phyloP scores from a whole-genome alignment of 1,140 invertebrate genomes.

The Whitmania pigra region DNA sequence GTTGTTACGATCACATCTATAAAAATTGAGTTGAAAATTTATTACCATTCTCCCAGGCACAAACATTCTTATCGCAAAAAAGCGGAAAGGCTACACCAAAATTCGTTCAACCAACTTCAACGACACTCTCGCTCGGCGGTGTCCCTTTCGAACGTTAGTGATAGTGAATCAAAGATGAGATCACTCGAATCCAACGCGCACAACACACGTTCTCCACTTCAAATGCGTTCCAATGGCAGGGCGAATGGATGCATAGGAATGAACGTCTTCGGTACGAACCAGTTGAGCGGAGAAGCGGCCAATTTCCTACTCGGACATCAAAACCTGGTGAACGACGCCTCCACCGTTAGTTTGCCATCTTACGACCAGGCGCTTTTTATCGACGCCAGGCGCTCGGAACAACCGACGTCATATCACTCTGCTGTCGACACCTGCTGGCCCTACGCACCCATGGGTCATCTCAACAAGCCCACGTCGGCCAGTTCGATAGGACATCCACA shows the following conservation, averaged over 20 bases:
- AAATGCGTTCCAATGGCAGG: neutral
- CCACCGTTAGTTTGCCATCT: neutral
- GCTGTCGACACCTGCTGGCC: too few species aligned
- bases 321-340: neutral
- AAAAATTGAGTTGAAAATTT: neutral
- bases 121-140: neutral
- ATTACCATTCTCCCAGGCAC: slow-evolving; percentile 24
- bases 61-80: slow-evolving; percentile 39
- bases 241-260: slow-evolving; percentile 3
- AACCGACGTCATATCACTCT: neutral
- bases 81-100: slow-evolving; percentile 29
- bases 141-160: neutral
- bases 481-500: too few species aligned
- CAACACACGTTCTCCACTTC: neutral
- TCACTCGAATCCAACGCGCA: neutral
- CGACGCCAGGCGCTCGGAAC: neutral
- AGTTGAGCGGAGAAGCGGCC: neutral
- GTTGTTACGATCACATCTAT: neutral
- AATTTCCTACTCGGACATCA: neutral
- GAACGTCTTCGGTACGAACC: neutral
- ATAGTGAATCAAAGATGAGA: neutral
- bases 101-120: slow-evolving; percentile 10
- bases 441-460: too few species aligned
- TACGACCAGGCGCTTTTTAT: neutral
- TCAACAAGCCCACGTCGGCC: too few species aligned